Evolutionary conservation across 1,140 invertebrate genomes (phyloP).

Genomic region (Campoletis sonorensis): DNA sequence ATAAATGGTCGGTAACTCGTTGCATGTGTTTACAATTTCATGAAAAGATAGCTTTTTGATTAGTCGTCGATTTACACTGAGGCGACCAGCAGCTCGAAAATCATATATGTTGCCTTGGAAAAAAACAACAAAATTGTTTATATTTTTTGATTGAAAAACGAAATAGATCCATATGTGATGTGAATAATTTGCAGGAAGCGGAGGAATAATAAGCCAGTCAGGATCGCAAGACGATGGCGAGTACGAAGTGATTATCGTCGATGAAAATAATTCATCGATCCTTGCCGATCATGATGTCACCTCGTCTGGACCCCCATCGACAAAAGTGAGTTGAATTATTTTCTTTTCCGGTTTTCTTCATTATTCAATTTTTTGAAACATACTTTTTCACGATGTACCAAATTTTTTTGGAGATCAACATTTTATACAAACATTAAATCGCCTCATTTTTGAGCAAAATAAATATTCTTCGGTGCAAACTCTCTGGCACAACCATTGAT

Average conservation of each 20-base stretch:
- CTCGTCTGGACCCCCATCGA: constrained; percentile 85
- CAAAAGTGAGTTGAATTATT: constrained; percentile 83
- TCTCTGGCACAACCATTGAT: too few species aligned
- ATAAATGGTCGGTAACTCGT: constrained; percentile 15
- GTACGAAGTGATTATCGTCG: constrained; percentile 93
- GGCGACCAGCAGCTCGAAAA: neutral
- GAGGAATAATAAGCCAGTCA: constrained; percentile 73
- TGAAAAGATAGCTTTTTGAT: constrained; percentile 23
- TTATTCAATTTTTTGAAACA: neutral
- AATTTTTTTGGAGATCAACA: too few species aligned
- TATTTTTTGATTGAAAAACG: neutral
- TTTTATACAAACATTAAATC: too few species aligned
- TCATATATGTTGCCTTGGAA: constrained; percentile 22
- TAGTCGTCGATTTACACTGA: constrained; percentile 27
- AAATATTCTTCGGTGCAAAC: too few species aligned
- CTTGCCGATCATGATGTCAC: constrained; percentile 86
- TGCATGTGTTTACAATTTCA: constrained; percentile 39
- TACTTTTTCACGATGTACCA: neutral
- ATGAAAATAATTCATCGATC: constrained; percentile 91
- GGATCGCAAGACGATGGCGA: constrained; percentile 85
- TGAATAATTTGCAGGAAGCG: constrained; percentile 69
- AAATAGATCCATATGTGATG: neutral
- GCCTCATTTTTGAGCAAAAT: too few species aligned
- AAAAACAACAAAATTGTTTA: constrained; percentile 2
- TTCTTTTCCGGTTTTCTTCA: neutral